Conservation (phyloP, 1,140 invertebrate genomes). For the Melitaea cinxia region DNA sequence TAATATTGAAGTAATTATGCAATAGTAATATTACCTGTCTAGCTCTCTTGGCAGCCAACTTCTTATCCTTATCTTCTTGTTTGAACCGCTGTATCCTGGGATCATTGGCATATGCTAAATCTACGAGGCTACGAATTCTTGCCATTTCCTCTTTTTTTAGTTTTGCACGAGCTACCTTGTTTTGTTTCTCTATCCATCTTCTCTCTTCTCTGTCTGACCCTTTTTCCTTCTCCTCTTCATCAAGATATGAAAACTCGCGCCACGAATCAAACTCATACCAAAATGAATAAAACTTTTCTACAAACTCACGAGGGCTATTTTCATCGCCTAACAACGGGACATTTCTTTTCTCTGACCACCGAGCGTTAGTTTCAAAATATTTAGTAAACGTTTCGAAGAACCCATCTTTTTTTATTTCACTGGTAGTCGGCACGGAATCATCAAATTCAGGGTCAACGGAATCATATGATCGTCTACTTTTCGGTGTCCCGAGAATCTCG, state of each 20-base stretch:
- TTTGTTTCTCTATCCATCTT: conserved; percentile 98
- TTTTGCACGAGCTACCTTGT: conserved; percentile 94
- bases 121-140: conserved; percentile 93
- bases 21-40: conserved; percentile 82
- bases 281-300: conserved; percentile 93
- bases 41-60: conserved; percentile 93
- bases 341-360: conserved; percentile 95
- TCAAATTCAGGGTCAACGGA: conserved; percentile 98
- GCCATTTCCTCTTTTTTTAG: conserved; percentile 98
- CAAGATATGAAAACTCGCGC: conserved; percentile 99
- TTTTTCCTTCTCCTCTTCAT: conserved; percentile 99
- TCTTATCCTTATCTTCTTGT: conserved; percentile 96
- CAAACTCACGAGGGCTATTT: conserved; percentile 86
- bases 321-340: conserved; percentile 93
- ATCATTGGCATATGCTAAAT: conserved; percentile 96
- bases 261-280: conserved; percentile 99
- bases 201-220: conserved; percentile 97
- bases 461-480: conserved; percentile 95
- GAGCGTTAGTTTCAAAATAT: conserved; percentile 93
- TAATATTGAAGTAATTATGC: background rate
- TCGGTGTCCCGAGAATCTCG: conserved; percentile 88
- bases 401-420: conserved; percentile 88
- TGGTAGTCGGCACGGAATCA: conserved; percentile 90
- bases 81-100: conserved; percentile 96
- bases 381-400: conserved; percentile 91